Conservation (phyloP, 2,113 vertebrate species). For the Oncorhynchus gorbuscha region DNA sequence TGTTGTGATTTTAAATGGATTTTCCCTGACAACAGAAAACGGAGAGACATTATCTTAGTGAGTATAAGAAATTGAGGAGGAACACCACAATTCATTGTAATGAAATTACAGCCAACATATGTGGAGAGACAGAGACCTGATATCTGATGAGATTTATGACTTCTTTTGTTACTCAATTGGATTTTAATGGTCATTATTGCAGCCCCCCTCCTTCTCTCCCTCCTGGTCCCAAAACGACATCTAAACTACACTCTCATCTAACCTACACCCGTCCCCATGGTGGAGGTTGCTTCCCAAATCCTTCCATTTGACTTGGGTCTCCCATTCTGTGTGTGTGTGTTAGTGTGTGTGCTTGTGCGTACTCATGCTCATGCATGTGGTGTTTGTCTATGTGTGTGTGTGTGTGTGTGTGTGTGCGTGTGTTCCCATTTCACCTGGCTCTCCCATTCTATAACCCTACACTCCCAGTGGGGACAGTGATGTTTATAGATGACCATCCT, state of each 20-base stretch:
- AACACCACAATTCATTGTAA: slow-evolving; percentile 47
- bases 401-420: too few species aligned
- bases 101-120: slow-evolving; percentile 51
- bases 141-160: slow-evolving; percentile 58
- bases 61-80: slow-evolving; percentile 28
- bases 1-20: neutral
- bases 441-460: slow-evolving; percentile 73
- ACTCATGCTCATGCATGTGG: too few species aligned
- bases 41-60: neutral
- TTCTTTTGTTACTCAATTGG: slow-evolving; percentile 51
- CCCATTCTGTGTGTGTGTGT: slow-evolving; percentile 49
- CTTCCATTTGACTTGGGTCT: slow-evolving; percentile 67
- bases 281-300: slow-evolving; percentile 65
- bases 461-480: slow-evolving; percentile 64
- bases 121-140: slow-evolving; percentile 12
- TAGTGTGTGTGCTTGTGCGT: too few species aligned
- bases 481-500: slow-evolving; percentile 58
- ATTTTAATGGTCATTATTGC: slow-evolving; percentile 63
- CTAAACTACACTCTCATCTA: slow-evolving; percentile 46
- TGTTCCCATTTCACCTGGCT: slow-evolving; percentile 62
- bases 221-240: slow-evolving; percentile 47
- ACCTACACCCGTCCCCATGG: slow-evolving; percentile 39
- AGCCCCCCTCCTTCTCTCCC: neutral
- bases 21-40: slow-evolving; percentile 10
- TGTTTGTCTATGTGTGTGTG: too few species aligned